Conservation (phyloP, 2,113 vertebrate genomes). For the Uria aalge region DNA sequence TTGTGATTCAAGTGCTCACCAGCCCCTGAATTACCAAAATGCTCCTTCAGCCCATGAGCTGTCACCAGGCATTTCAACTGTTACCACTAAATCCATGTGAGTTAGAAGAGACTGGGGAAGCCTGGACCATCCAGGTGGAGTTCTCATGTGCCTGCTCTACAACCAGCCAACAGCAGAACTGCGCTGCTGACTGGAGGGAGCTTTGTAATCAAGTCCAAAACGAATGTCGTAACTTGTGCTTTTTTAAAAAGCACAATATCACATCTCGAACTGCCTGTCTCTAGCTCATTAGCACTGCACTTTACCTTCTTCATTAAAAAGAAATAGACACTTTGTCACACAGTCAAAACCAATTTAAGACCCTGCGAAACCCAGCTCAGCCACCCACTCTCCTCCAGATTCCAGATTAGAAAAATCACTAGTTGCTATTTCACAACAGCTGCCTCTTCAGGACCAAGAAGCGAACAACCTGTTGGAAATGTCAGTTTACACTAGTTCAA, state of each 20-base stretch:
- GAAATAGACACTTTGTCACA: accelerated
- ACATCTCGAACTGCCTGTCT: background rate
- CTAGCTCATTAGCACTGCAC: background rate
- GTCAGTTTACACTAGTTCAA: background rate
- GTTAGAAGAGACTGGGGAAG: background rate
- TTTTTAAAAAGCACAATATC: background rate
- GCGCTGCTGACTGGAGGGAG: background rate
- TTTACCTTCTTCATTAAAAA: too few relatives aligned
- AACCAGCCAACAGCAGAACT: background rate
- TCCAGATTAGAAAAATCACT: background rate
- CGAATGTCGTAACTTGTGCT: accelerated
- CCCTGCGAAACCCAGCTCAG: accelerated
- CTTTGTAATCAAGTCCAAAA: background rate
- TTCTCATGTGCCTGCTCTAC: background rate
- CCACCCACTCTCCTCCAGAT: background rate
- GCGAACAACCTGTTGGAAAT: background rate
- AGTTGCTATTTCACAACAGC: background rate
- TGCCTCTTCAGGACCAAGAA: background rate
- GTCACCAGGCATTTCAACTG: background rate
- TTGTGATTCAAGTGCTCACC: background rate
- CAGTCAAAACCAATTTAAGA: background rate
- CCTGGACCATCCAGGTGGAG: background rate
- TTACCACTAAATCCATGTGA: background rate
- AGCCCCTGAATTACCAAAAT: background rate
- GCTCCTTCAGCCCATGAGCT: background rate